These are phyloP conservation scores for Callocephalon fimbriatum DNA, from an alignment of 2,113 vertebrate species.

Conservation along the genomic window DNA sequence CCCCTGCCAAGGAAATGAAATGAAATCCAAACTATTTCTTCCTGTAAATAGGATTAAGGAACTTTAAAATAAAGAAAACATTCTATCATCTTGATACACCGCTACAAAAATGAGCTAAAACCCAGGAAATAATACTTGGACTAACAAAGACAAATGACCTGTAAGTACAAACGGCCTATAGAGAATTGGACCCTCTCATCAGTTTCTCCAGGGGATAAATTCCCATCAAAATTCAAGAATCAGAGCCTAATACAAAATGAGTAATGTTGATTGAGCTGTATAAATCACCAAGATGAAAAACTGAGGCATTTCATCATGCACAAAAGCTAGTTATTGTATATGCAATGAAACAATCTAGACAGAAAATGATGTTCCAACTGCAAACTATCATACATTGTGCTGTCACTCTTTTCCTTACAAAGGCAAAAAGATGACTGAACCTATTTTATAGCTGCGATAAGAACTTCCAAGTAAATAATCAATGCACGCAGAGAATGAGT, in stretches of 20 bases:
- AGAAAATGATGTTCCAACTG: not conserved
- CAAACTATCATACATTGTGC: not conserved
- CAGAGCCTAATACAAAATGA: not conserved
- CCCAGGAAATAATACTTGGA: not conserved
- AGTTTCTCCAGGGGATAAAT: not conserved
- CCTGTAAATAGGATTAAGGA: conserved; percentile 50
- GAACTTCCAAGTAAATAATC: not conserved
- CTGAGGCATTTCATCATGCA: not conserved
- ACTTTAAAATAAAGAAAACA: conserved; percentile 20
- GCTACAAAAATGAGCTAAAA: not conserved
- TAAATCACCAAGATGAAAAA: not conserved
- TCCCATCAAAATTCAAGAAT: not conserved
- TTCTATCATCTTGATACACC: not conserved
- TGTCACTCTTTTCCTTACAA: not conserved
- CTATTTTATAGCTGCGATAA: not conserved
- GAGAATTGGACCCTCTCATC: not conserved
- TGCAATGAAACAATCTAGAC: not conserved
- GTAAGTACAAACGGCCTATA: not conserved
- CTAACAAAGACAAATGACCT: not conserved
- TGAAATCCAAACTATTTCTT: conserved; percentile 18
- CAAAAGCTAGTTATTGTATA: not conserved
- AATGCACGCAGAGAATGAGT: not conserved
- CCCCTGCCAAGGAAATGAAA: conserved; percentile 30
- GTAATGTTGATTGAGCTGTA: not conserved
- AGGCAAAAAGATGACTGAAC: not conserved